Conservation (phyloP, 2,888 invertebrate species). For the Eristalis arbustorum region DNA sequence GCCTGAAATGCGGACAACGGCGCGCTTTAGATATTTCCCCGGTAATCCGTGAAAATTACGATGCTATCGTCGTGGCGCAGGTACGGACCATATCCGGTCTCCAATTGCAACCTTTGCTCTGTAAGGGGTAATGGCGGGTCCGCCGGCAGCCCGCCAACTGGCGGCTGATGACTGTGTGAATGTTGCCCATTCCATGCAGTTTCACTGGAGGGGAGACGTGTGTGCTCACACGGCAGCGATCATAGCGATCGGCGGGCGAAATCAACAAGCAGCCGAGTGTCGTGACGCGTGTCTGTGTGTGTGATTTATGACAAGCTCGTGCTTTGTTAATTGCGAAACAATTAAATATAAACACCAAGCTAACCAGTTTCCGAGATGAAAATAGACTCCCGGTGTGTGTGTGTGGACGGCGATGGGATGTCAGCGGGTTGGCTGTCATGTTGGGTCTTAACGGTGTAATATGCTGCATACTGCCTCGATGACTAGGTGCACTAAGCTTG, state of each 20-base stretch:
- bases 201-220: background rate
- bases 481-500: no score
- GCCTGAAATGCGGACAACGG: background rate
- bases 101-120: constrained; percentile 53
- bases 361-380: no score
- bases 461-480: no score
- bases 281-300: background rate
- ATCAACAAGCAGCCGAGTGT: constrained; percentile 16
- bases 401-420: no score
- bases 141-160: background rate
- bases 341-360: constrained; percentile 32
- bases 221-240: constrained; percentile 1
- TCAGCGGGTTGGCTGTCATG: no score
- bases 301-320: constrained; percentile 5
- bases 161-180: background rate
- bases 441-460: no score
- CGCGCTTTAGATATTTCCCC: constrained; percentile 2
- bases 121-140: background rate
- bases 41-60: constrained; percentile 21
- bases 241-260: constrained; percentile 1
- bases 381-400: no score
- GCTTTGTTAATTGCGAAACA: constrained; percentile 33
- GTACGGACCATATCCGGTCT: constrained; percentile 51
- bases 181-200: constrained; percentile 20
- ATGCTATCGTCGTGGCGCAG: constrained; percentile 23